phyloP scores from a whole-genome alignment of 2,797 vertebrate genomes.

The Ambastaia sidthimunki region DNA sequence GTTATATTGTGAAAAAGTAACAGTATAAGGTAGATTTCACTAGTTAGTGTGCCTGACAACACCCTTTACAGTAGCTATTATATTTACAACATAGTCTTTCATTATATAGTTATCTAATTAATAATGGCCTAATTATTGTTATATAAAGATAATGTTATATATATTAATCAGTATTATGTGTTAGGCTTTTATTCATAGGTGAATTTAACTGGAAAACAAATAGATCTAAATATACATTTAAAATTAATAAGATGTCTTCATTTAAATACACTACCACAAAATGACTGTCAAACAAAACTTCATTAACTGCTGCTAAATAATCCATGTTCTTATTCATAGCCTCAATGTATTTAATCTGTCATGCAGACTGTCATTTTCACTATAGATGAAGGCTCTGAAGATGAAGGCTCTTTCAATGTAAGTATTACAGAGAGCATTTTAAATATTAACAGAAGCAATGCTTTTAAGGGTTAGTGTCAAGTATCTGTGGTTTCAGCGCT shows the following conservation, averaged over 20 bases:
- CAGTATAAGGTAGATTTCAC: no score
- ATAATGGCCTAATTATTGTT: no score
- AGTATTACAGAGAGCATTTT: conserved; percentile 47
- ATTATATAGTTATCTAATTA: no score
- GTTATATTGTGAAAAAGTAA: no score
- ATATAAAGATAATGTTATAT: no score
- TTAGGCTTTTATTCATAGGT: no score
- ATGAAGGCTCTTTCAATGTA: conserved; percentile 50
- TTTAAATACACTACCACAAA: conserved; percentile 1
- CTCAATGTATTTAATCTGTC: conserved; percentile 10
- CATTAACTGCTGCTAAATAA: conserved; percentile 15
- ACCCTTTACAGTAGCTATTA: no score
- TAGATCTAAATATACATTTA: not conserved
- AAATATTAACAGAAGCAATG: conserved; percentile 58
- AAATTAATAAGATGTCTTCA: not conserved
- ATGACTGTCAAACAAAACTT: not conserved
- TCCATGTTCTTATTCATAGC: conserved; percentile 8
- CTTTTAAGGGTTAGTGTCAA: conserved; percentile 39
- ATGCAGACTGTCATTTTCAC: conserved; percentile 26
- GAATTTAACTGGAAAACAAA: no score
- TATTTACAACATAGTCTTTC: no score
- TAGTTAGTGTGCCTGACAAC: no score
- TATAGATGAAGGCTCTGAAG: conserved; percentile 28
- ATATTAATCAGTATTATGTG: no score
- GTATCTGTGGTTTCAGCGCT: conserved; percentile 26